Evolutionary conservation across 2,797 vertebrate species (phyloP), one percentile per base, ranked within the genome.

Genomic region (Decapterus maruadsi): DNA sequence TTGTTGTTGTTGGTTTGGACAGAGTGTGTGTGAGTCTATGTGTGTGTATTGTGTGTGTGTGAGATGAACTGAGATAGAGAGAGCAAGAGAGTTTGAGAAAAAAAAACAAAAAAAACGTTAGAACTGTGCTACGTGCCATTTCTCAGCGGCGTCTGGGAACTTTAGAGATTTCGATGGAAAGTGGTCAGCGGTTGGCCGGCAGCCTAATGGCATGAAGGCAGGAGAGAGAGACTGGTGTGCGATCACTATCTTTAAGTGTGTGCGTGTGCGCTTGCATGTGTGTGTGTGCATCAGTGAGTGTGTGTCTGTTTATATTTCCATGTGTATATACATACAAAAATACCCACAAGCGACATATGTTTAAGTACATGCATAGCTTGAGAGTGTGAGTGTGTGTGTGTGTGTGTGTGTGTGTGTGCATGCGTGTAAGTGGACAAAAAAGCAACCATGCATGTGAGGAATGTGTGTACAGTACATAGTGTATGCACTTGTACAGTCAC

Each of bases 171-270:
- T 75, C 7, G 63, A 80, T 63, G 73, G 78, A 86, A 82, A 87
- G 83, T 57, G 83, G 75, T 88, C 82, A 71, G 78, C 8, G 68
- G 70, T 82, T 91, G 89, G 89, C 90, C 58, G 86, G 62, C 16
- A n/a, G 87, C 83, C 82, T 92, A 91, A 93, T 93, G 87, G 82
- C 82, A 70, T 22, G 53, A 14, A 81, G 81, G 88, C 87, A 31
- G 84, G 78, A 68, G 17, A 29, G 77, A 64, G 78, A 80, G 72
- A 4, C 56, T 79, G 74, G 72, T 76, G 72, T 45, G 31, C 60
- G 90, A 93, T 93, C 68, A 4, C 86, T 88, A 90, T 93, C 90
- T 89, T 19, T 51, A 70, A 50, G 75, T 54, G 80, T 53, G 45
- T 65, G 63, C 73, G 69, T 63, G 48, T 72, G 4, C 34, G 43